Evolutionary conservation across 2,888 invertebrate genomes (phyloP).

Genomic region (Ormyrus thymus): DNA sequence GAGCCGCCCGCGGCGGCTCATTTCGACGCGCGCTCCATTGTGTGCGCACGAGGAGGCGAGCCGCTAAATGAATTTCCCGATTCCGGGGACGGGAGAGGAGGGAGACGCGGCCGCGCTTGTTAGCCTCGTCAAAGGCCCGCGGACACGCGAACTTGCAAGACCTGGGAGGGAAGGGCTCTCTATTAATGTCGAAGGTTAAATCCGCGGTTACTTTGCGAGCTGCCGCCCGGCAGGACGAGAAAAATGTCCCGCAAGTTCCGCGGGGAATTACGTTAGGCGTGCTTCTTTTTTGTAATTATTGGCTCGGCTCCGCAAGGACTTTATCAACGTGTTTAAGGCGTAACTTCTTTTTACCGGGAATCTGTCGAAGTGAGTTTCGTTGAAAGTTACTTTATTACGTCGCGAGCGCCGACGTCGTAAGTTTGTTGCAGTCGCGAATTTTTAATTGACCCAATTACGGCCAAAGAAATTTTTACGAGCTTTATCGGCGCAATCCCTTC

Average conservation of each 20-base stretch:
- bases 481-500: background rate
- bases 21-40: too few species aligned
- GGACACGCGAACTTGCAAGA: background rate
- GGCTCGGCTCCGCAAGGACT: slow-evolving; percentile 18
- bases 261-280: background rate
- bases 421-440: background rate
- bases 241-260: background rate
- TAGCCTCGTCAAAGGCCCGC: background rate
- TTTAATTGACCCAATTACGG: background rate
- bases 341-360: slow-evolving; percentile 13
- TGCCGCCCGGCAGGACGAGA: background rate
- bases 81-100: too few species aligned
- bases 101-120: too few species aligned
- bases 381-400: background rate
- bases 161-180: background rate
- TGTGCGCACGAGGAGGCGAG: too few species aligned
- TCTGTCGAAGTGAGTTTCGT: background rate
- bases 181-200: slow-evolving; percentile 7
- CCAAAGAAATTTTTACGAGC: too few species aligned
- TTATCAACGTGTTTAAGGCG: slow-evolving; percentile 13
- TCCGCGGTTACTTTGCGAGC: background rate
- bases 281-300: slow-evolving; percentile 2
- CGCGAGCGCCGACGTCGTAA: background rate
- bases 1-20: slow-evolving; percentile 3
- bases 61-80: too few species aligned